Conservation (phyloP, 2,113 vertebrate genomes). For the Motacilla tschutschensis region DNA sequence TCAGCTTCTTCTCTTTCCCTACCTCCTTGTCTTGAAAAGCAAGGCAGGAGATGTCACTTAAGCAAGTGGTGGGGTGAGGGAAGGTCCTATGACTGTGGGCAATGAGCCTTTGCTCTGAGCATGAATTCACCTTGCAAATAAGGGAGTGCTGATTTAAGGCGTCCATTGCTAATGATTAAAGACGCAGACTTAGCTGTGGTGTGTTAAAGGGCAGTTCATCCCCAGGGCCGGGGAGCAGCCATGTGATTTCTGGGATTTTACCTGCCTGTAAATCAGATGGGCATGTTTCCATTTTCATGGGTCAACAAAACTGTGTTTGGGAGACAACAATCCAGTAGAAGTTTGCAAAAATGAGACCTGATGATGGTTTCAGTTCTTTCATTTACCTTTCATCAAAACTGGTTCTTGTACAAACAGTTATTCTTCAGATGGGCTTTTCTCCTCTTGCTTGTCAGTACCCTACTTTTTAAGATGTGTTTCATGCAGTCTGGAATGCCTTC, state of each 20-base stretch:
- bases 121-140: neutral
- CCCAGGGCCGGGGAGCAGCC: neutral
- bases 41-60: neutral
- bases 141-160: neutral
- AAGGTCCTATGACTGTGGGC: neutral
- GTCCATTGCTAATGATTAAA: neutral
- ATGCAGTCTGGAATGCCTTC: neutral
- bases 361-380: neutral
- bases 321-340: neutral
- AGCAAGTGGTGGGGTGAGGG: neutral
- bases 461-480: neutral
- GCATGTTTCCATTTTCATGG: conserved; percentile 20
- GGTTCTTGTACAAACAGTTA: neutral
- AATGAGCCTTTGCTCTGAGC: neutral
- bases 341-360: neutral
- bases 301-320: neutral
- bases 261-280: conserved; percentile 30
- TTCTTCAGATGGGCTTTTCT: accelerated
- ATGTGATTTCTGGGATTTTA: conserved; percentile 1
- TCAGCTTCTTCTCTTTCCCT: neutral
- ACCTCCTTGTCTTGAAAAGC: neutral
- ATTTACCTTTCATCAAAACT: neutral
- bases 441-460: neutral
- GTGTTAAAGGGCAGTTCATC: neutral
- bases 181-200: neutral